Evolutionary conservation across 2,797 vertebrate genomes (phyloP).

Genomic region (Microctenopoma steveboyesi): DNA sequence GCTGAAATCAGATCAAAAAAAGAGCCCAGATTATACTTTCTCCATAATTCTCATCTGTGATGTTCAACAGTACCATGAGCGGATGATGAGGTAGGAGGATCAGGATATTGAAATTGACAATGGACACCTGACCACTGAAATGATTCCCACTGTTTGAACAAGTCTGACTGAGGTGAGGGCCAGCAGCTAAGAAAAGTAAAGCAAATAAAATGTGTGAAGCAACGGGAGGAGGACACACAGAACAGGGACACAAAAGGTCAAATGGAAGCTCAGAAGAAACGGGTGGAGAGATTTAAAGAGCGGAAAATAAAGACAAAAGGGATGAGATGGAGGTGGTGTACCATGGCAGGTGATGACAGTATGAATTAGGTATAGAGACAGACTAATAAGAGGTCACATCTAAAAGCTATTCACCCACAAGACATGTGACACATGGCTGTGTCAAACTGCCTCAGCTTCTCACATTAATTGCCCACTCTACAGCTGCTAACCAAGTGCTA

Average conservation of each 20-base stretch:
- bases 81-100: constrained; percentile 4
- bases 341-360: constrained; percentile 35
- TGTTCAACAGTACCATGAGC: constrained; percentile 8
- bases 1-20: too few relatives aligned
- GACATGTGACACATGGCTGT: constrained; percentile 53
- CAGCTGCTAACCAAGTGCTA: constrained; percentile 25
- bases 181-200: neutral
- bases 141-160: constrained; percentile 4
- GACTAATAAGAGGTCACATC: constrained; percentile 50
- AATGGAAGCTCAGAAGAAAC: constrained; percentile 4
- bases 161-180: constrained; percentile 19
- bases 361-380: constrained; percentile 40
- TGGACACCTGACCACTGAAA: constrained; percentile 13
- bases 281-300: neutral
- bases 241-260: constrained; percentile 3
- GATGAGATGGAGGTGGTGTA: constrained; percentile 1
- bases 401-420: constrained; percentile 48
- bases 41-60: neutral
- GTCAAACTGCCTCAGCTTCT: constrained; percentile 43
- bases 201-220: neutral
- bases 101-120: constrained; percentile 7
- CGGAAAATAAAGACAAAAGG: neutral
- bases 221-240: neutral
- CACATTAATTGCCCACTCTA: constrained; percentile 50
- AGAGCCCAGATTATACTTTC: too few relatives aligned